Conservation (phyloP, 2,888 invertebrate species). For the Altica lythri region DNA sequence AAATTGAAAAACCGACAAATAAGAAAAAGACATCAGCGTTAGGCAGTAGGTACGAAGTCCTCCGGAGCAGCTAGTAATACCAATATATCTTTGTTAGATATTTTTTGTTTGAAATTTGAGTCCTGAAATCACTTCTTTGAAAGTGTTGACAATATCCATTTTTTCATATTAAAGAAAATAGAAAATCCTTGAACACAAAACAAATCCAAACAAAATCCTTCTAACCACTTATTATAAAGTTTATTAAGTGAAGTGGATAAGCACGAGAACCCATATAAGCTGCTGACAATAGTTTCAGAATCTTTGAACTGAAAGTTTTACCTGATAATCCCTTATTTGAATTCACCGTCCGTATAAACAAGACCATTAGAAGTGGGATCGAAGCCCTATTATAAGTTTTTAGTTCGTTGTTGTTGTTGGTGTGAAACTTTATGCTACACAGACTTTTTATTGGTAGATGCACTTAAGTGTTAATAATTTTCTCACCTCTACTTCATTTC, state of each 20-base stretch:
- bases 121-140: conserved; percentile 4
- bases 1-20: no score
- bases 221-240: conserved; percentile 24
- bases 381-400: conserved; percentile 27
- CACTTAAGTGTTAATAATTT: conserved; percentile 40
- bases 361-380: conserved; percentile 25
- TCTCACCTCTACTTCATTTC: conserved; percentile 38
- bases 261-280: conserved; percentile 38
- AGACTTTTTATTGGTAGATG: conserved; percentile 34
- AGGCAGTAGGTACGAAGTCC: no score
- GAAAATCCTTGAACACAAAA: conserved; percentile 5
- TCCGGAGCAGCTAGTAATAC: no score
- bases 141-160: conserved; percentile 3
- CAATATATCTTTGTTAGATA: no score
- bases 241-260: conserved; percentile 41
- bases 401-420: conserved; percentile 32
- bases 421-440: conserved; percentile 37
- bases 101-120: no score
- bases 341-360: conserved; percentile 40
- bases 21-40: no score
- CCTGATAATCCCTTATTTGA: conserved; percentile 39
- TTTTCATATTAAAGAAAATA: no score
- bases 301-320: conserved; percentile 34
- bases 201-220: conserved; percentile 12
- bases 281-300: conserved; percentile 36